Conservation (phyloP, 2,113 vertebrate species). For the Sapayoa aenigma region DNA sequence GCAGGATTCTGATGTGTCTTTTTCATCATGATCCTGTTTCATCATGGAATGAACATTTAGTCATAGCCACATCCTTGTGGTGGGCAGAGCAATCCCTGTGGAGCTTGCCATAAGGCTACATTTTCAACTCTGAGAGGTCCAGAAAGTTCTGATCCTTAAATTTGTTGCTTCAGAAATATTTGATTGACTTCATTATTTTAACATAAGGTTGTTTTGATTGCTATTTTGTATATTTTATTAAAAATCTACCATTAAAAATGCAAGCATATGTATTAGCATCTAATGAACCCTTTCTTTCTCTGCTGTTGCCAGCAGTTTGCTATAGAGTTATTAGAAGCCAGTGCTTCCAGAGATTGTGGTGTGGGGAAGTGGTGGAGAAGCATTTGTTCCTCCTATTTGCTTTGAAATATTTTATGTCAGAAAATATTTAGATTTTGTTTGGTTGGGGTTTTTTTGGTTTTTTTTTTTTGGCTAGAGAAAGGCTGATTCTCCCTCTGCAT, state of each 20-base stretch:
- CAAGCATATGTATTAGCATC: background rate
- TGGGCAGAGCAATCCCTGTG: background rate
- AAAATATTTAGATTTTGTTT: background rate
- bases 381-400: background rate
- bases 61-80: background rate
- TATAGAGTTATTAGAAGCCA: background rate
- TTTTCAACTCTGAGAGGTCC: background rate
- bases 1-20: background rate
- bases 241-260: background rate
- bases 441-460: background rate
- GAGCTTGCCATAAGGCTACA: background rate
- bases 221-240: background rate
- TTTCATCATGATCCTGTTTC: background rate
- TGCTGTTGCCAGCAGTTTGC: background rate
- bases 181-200: background rate
- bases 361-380: background rate
- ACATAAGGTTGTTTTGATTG: background rate
- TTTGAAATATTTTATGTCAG: background rate
- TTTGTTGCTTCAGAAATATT: constrained; percentile 21
- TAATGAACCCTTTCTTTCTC: background rate
- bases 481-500: background rate
- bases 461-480: background rate
- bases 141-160: background rate
- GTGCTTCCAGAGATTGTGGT: background rate
- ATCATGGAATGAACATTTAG: background rate